Percentiles rank a stretch among this genome's conserved stretches.
Conservation (phyloP, 2,888 invertebrate genomes). For the Iphiclides podalirius region DNA sequence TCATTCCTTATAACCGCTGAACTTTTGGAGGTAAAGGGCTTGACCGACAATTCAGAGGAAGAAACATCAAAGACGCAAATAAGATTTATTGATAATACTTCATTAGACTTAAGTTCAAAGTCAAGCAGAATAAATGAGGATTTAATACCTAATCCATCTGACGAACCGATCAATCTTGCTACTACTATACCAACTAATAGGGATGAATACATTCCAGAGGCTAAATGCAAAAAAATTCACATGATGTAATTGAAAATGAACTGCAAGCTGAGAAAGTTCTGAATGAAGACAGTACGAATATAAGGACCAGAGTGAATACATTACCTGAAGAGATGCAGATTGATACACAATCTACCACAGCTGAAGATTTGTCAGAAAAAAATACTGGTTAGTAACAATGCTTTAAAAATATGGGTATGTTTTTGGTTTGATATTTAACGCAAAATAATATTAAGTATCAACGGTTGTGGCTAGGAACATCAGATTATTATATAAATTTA, state of each 20-base stretch:
- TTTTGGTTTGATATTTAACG: too few species aligned
- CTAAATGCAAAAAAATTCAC: slow-evolving; percentile 12
- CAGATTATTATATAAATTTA: too few species aligned
- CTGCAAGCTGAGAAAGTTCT: slow-evolving; percentile 42
- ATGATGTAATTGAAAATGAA: slow-evolving; percentile 35
- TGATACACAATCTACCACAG: slow-evolving; percentile 59
- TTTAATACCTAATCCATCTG: slow-evolving; percentile 49
- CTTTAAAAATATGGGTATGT: too few species aligned
- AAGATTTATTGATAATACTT: slow-evolving; percentile 48
- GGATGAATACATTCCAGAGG: slow-evolving; percentile 60
- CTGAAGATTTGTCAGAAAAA: slow-evolving; percentile 71
- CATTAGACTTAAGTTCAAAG: slow-evolving; percentile 69
- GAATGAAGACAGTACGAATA: slow-evolving; percentile 42
- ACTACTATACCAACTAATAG: slow-evolving; percentile 58
- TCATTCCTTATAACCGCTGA: slow-evolving; percentile 90
- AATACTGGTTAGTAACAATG: slow-evolving; percentile 46
- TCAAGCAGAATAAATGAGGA: slow-evolving; percentile 52
- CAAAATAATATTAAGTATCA: too few species aligned
- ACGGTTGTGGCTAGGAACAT: too few species aligned
- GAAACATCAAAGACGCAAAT: slow-evolving; percentile 59
- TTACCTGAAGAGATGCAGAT: slow-evolving; percentile 68
- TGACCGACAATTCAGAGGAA: slow-evolving; percentile 81
- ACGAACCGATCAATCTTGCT: slow-evolving; percentile 72
- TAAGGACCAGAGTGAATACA: slow-evolving; percentile 38
- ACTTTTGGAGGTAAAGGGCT: slow-evolving; percentile 86